Percentiles rank a stretch among this genome's conserved stretches.
Evolutionary conservation across 2,797 vertebrate species (phyloP).

Genomic region (Danionella dracula): DNA sequence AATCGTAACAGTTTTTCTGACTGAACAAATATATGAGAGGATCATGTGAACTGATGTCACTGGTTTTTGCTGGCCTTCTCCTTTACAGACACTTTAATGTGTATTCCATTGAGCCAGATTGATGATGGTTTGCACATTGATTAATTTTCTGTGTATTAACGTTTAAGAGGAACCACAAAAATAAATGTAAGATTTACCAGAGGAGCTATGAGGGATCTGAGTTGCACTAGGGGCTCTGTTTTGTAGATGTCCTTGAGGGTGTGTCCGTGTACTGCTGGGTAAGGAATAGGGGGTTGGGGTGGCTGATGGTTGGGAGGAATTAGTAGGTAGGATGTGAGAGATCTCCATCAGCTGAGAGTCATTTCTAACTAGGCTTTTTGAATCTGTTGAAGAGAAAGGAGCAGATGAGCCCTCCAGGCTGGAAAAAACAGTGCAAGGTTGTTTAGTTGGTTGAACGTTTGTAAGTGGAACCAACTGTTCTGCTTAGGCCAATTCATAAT

Average conservation of each 20-base stretch:
- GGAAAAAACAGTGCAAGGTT: slow-evolving; percentile 7
- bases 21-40: slow-evolving; percentile 38
- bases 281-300: slow-evolving; percentile 47
- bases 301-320: slow-evolving; percentile 47
- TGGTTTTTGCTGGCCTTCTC: slow-evolving; percentile 52
- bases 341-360: slow-evolving; percentile 41
- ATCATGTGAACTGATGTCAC: slow-evolving; percentile 45
- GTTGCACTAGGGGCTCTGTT: slow-evolving; percentile 54
- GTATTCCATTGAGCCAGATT: slow-evolving; percentile 47
- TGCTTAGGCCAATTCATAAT: background rate
- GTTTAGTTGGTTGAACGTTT: background rate
- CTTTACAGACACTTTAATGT: slow-evolving; percentile 44
- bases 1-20: slow-evolving; percentile 38
- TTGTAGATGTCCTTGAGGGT: slow-evolving; percentile 40
- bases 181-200: slow-evolving; percentile 58
- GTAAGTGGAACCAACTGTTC: background rate
- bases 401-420: slow-evolving; percentile 36
- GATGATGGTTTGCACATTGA: slow-evolving; percentile 14
- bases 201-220: slow-evolving; percentile 52
- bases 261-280: slow-evolving; percentile 31
- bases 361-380: slow-evolving; percentile 57
- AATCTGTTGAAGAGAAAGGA: slow-evolving; percentile 56
- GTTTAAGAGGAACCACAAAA: too few relatives aligned
- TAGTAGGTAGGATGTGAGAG: slow-evolving; percentile 49
- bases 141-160: slow-evolving; percentile 1